phyloP scores from a whole-genome alignment of 2,888 invertebrate genomes.

The Melitaea athalia region DNA sequence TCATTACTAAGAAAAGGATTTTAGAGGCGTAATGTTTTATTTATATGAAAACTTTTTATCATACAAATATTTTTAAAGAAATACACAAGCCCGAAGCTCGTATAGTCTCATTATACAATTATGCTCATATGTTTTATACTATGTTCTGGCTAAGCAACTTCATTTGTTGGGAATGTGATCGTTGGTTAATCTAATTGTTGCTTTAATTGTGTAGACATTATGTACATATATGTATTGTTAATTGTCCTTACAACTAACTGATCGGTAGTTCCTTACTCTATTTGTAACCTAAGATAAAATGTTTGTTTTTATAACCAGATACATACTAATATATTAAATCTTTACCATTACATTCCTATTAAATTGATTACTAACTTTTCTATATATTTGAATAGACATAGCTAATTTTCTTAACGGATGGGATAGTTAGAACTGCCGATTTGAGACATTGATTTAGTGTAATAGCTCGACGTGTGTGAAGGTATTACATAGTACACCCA shows the following conservation, averaged over 20 bases:
- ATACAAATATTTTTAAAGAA: too few species aligned
- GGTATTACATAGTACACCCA: slow-evolving; percentile 9
- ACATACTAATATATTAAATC: too few species aligned
- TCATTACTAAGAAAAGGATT: too few species aligned
- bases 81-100: too few species aligned
- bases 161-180: slow-evolving; percentile 19
- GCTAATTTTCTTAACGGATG: too few species aligned
- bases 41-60: too few species aligned
- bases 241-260: neutral
- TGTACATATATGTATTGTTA: slow-evolving; percentile 9
- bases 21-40: too few species aligned
- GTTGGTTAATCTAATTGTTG: slow-evolving; percentile 17
- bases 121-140: slow-evolving; percentile 8
- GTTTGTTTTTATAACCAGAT: neutral
- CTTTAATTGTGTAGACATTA: slow-evolving; percentile 4
- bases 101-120: neutral
- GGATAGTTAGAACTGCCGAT: too few species aligned
- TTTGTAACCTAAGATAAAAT: neutral
- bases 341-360: too few species aligned
- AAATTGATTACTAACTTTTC: too few species aligned
- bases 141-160: slow-evolving; percentile 18
- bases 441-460: neutral
- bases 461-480: neutral
- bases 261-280: neutral
- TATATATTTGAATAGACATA: too few species aligned